Evolutionary conservation across 2,113 vertebrate genomes (phyloP), one percentile per base, ranked within the genome.

Genomic region (Noturus placidus): DNA sequence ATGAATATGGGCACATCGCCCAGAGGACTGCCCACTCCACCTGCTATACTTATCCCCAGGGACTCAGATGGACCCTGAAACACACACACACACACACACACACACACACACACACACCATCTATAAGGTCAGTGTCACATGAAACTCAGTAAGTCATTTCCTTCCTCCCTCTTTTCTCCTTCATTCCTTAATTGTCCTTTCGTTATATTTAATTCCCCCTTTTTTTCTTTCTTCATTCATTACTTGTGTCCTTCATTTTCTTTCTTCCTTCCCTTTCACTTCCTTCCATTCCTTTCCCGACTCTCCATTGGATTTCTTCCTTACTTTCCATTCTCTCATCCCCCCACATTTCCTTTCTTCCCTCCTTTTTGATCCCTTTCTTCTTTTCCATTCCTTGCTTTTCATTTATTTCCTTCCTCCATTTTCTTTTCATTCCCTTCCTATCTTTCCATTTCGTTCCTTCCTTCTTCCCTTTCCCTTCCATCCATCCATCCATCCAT

Each of bases 1-100:
- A 99, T 98, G 90, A 99, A 99, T 91, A 99, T 97, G 17, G 98
- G 98, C 82, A 99, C 97, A 67, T 99, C 97, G 0, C 98, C 98
- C 57, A 99, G 95, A 0, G 97, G 97, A 92, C 98, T 99, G 87
- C 97, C 98, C 78, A 98, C 93, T n/a, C 98, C 98, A 52, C 98
- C 98, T 19, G 98, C 98, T 92, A 99, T 98, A 86, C 98, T 99
- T 92, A 99, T 93, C 19, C 98, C 98, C 90, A 99, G 79, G 9
- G 97, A 98, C 88, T 99, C 98, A 15, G 88, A 38, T 76, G 96
- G 95, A 0, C 93, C 96, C 97, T 97, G 91, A 82, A 89, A 83
- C 46, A 85, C 50, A 85, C 76, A 38, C 17, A 52, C 25, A 77
- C 74, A 74, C 30, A 38, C 17, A 52, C 25, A 77, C 74, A 74